A percentile compares a stretch with the other conserved stretches of the same genome.
These are phyloP conservation scores for Amiota minor DNA, from an alignment of 2,888 invertebrate species.

Conservation along the genomic window DNA sequence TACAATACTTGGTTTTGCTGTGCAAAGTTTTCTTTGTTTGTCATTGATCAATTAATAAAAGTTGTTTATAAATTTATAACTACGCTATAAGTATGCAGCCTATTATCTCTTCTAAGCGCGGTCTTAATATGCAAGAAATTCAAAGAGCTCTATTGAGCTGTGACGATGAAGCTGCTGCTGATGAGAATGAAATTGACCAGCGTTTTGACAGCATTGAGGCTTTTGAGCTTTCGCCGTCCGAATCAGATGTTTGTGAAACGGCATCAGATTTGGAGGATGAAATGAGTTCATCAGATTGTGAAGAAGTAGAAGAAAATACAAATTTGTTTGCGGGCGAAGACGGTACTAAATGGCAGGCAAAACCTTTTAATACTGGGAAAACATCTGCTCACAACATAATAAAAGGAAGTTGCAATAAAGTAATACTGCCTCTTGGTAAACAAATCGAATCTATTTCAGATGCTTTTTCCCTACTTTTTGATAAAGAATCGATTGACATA, in stretches of 20 bases:
- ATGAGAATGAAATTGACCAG: background rate
- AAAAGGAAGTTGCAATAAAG: too few species aligned
- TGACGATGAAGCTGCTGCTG: background rate
- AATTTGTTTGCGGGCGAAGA: background rate
- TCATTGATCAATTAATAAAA: too few species aligned
- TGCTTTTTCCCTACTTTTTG: constrained; percentile 1
- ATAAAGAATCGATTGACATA: background rate
- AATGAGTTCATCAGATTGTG: too few species aligned
- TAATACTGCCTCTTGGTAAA: background rate
- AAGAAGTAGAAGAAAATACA: too few species aligned
- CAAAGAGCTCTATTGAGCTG: background rate
- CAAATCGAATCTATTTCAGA: background rate
- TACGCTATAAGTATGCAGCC: too few species aligned
- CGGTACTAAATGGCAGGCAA: background rate
- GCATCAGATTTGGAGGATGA: too few species aligned
- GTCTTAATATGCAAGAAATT: background rate
- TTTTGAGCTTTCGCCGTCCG: too few species aligned
- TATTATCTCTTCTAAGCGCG: background rate
- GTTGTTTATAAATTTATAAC: too few species aligned
- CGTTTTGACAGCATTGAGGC: too few species aligned
- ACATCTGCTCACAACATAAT: background rate
- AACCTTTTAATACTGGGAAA: background rate
- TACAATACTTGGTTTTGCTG: too few species aligned
- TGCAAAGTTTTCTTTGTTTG: too few species aligned
- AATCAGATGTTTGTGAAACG: too few species aligned